phyloP scores from a whole-genome alignment of 92 coral and sea anemone species.

The Parazoanthus atlanticus region DNA sequence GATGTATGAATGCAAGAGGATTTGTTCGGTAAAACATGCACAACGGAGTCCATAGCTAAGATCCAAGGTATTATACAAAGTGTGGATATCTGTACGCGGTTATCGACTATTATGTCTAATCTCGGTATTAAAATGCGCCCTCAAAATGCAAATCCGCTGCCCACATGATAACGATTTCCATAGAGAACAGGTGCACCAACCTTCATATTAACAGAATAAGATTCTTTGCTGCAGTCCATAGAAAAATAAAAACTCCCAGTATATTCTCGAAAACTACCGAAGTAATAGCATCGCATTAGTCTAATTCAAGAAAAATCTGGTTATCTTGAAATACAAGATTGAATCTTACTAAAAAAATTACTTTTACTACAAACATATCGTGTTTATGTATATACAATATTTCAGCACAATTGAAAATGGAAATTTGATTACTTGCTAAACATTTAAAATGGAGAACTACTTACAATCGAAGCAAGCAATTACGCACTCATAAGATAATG shows the following conservation, averaged over 20 bases:
- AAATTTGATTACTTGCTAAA: neutral
- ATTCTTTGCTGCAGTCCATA: neutral
- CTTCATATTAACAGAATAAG: neutral
- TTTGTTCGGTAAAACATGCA: neutral
- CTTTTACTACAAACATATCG: neutral
- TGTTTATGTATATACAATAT: constrained; percentile 1
- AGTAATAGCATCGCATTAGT: neutral
- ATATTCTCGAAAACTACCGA: neutral
- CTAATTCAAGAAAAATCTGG: too few relatives aligned
- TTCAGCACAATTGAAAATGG: constrained; percentile 1
- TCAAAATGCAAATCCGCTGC: constrained; percentile 20
- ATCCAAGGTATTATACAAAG: neutral
- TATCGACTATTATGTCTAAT: neutral
- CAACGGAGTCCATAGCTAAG: neutral
- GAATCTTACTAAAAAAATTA: neutral
- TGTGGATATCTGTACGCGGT: neutral
- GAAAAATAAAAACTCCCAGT: too few relatives aligned
- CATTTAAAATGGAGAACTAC: constrained; percentile 4
- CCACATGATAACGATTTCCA: constrained; percentile 11
- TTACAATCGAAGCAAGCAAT: neutral
- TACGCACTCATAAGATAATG: neutral
- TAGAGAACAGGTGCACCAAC: neutral
- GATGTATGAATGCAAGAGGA: neutral
- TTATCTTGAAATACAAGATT: neutral
- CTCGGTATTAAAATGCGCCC: neutral